Base-by-base conservation (phyloP, 2,797 vertebrate genomes). In the Lepus oiostolus region DNA sequence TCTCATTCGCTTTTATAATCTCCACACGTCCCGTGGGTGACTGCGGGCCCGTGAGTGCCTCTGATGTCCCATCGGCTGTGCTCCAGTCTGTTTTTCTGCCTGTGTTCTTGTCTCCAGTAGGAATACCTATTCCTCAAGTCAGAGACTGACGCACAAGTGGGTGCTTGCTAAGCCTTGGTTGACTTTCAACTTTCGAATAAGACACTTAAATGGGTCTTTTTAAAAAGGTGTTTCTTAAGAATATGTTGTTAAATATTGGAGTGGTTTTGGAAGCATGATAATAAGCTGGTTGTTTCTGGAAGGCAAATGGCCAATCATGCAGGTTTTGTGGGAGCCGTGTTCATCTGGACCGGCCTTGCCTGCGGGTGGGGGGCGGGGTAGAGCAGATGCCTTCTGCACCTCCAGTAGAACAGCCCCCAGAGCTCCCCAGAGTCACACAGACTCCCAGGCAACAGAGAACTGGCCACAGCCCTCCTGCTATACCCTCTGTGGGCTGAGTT, bases 131-230 rank as follows among this genome's bases (percentile, higher is more conserved):
- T 74, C 65, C 88, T 35, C 68, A 52, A 38, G 38, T 88, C 19
- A 80, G 63, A 91, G 26, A 75, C 26, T 86, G 52, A 86, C 28
- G 52, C 28, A 42, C 2, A 52, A 62, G 14, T 17, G 38, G 28
- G 28, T n/a, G 9, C 47, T 88, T 79, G 38, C 75, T 68, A 88
- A 80, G 74, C 42, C 6, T 50, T 76, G 10, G 47, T 38, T 74
- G 54, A n/a, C 63, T 9, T 88, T 86, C 88, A 63, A 47, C 22
- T 76, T 91, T 85, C 70, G 85, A 77, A 42, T 75, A 95, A 35
- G 42, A 65, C 54, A 86, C n/a, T 84, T 50, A 70, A 70, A 19
- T 76, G 12, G 38, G 1, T 19, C 71, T 83, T 75, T 81, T 10
- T 24, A 50, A n/a, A 50, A 47, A n/a, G 30, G 52, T 30, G 21